Base-by-base conservation (phyloP, 2,888 invertebrate species). In the Alviniconcha strummeri region DNA sequence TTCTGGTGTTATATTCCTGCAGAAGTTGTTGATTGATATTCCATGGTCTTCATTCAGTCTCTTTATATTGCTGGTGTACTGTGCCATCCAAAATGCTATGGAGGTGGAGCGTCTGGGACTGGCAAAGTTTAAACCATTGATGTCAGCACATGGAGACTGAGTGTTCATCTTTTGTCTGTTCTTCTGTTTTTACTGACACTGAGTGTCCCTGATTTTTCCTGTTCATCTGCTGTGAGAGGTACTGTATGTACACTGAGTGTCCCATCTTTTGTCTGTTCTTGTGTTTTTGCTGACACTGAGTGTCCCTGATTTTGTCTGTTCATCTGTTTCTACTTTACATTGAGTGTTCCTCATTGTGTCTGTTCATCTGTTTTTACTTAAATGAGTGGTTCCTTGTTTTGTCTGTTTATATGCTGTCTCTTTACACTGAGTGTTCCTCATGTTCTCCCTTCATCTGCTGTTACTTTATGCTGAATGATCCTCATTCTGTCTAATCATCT, bases 1-100 rank as follows among this genome's bases (percentile, higher is more conserved):
- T 83, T 95, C 97, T 84, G 97, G 97, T 8, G 95, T 96, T 91
- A 94, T 96, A 88, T 96, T 96, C 91, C 94, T 96, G 90, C 94
- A 94, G 69, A 95, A 96, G 89, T 94, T 97, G 83, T 80, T 93
- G 52, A 90, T 95, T 64, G 89, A 94, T 19, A 81, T 84, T 57
- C 80, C 83, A 54, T 81, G 75, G 82, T 36, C 54, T 9, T 67
- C 55, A n/a, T 83, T 80, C 36, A 19, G 78, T 36, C 55, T 83
- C 60, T 81, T 72, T 78, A 17, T 84, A 15, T 85, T 86, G 72
- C 85, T 89, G 5, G 71, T 89, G 6, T 90, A 89, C 81, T 89
- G 89, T 84, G 88, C 88, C 54, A 85, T 90, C 78, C 89, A 89
- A 81, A 88, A 88, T 78, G 87, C 86, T 36, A 88, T 88, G 78